Base-by-base conservation (phyloP, 1,140 invertebrate genomes). In the Coenobita brevimanus region DNA sequence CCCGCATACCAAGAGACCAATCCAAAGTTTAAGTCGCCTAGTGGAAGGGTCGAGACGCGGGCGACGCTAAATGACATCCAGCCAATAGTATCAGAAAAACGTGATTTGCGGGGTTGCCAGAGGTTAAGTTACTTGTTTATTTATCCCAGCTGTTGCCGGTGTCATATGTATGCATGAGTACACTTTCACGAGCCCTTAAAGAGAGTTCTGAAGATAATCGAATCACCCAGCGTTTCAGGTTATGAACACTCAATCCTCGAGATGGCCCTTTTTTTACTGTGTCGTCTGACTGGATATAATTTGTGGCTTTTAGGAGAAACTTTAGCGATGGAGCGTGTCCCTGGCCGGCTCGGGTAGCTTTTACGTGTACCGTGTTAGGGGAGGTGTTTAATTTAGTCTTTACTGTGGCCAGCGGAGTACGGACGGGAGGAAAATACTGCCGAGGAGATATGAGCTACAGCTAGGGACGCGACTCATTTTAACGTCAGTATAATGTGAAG, bases 61-160 rank as follows among this genome's bases (percentile, higher is more conserved):
- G 82, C 43, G 54, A 85, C 82, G 82, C 67, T 85, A 85, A 85
- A 85, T 85, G 82, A 85, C 82, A 85, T n/a, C 36, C 62, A 85
- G 64, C 71, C 82, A 78, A 85, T 78, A 78, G 73, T 64, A 78
- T 78, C 73, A 85, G 67, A 78, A 85, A 85, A 85, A 85, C 82
- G 82, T 85, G 82, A 85, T 85, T 85, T 85, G 82, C 41, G 41
- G 82, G 50, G 82, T 85, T 85, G 82, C 82, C 82, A 76, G 82
- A 75, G 73, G 82, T 64, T 71, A 85, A 85, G 78, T 73, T 62
- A 73, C 73, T 75, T 67, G 71, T 85, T 85, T 85, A 50, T 78
- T 85, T 85, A 75, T 84, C 33, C 24, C 33, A 41, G 67, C 13
- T 54, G 50, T 41, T 62, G 33, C 50, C 46, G 17, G 24, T 33